These are phyloP conservation scores for Nipponia nippon DNA, from an alignment of 2,113 vertebrate species.

Conservation along the genomic window DNA sequence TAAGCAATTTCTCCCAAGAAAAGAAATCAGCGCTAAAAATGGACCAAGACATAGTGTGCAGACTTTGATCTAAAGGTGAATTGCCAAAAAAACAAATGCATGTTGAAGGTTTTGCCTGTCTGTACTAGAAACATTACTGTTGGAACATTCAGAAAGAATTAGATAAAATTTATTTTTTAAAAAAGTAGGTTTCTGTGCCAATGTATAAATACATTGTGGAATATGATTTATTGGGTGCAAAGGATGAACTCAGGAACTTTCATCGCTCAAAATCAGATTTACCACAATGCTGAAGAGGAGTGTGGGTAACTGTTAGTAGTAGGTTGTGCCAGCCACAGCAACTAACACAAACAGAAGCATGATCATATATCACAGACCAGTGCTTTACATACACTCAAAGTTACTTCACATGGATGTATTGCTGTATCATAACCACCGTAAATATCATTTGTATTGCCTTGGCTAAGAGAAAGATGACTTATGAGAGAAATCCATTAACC, in stretches of 20 bases:
- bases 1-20: neutral
- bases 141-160: neutral
- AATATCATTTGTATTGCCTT: neutral
- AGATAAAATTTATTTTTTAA: neutral
- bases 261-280: neutral
- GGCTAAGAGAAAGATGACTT: neutral
- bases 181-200: neutral
- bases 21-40: neutral
- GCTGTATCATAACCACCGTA: neutral
- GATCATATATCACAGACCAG: neutral
- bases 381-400: neutral
- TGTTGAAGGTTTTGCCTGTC: neutral
- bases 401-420: neutral
- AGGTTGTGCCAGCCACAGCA: neutral
- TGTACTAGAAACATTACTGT: neutral
- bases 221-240: neutral
- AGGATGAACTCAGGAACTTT: neutral
- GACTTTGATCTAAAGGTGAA: neutral
- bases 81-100: neutral
- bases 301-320: neutral
- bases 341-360: neutral
- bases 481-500: neutral
- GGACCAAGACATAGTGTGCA: accelerated
- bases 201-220: neutral
- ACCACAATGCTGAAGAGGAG: neutral